Percentiles rank a stretch among this genome's conserved stretches.
phyloP scores from a whole-genome alignment of 1,140 invertebrate species.

The Paraescarpia echinospica region DNA sequence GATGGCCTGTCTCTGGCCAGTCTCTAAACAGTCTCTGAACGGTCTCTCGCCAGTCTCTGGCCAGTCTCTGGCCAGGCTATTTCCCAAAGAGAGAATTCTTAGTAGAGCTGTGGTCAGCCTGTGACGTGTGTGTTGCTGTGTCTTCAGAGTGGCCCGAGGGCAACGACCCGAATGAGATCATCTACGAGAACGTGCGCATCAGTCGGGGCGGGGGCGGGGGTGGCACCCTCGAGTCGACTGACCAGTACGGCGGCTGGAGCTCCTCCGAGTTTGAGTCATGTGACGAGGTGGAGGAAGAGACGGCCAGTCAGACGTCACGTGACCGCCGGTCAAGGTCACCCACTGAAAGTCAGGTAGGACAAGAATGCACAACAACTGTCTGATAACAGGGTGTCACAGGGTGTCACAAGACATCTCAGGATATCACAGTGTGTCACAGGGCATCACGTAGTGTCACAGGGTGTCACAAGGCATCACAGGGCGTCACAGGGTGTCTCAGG shows the following conservation, averaged over 20 bases:
- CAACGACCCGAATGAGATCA: not conserved
- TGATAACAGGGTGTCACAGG: no score
- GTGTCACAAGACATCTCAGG: no score
- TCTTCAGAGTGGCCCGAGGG: not conserved
- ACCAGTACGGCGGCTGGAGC: conserved; percentile 2
- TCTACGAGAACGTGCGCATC: conserved; percentile 21
- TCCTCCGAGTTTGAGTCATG: conserved; percentile 20
- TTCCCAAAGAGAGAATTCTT: not conserved
- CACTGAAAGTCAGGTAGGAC: not conserved
- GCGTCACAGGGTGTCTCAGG: no score
- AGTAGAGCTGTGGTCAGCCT: not conserved
- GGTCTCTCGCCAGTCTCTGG: not conserved
- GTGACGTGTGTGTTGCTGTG: not conserved
- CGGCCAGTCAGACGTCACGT: not conserved
- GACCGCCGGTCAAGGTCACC: not conserved
- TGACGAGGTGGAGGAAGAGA: conserved; percentile 3
- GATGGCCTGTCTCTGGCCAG: no score
- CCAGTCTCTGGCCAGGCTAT: not conserved
- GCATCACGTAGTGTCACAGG: no score
- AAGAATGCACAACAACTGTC: no score
- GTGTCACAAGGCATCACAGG: no score
- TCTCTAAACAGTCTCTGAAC: no score
- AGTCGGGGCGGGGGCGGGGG: not conserved
- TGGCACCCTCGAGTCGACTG: not conserved
- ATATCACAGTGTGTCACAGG: no score